A percentile compares a stretch with the other conserved stretches of the same genome.
These are phyloP conservation scores for Nyctalus aviator DNA, from an alignment of 2,797 vertebrate species.

Conservation along the genomic window DNA sequence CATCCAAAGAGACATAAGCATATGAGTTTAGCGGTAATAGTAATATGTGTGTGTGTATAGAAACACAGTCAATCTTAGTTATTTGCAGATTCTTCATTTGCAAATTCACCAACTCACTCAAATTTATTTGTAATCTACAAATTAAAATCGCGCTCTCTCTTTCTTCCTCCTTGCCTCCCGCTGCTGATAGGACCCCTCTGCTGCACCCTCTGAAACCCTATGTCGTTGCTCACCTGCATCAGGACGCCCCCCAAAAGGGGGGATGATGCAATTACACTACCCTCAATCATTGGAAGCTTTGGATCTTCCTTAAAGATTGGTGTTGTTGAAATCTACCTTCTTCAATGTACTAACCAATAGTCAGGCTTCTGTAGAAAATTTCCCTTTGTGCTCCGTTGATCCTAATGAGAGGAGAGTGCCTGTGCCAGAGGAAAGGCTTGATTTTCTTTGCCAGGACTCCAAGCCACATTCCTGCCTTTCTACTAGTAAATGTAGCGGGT, in stretches of 20 bases:
- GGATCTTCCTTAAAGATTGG: not conserved
- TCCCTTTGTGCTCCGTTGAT: not conserved
- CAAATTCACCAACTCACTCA: not conserved
- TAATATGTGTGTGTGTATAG: too few species aligned
- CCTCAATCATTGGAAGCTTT: not conserved
- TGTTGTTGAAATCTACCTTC: slow-evolving; percentile 73
- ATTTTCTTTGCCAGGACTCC: not conserved
- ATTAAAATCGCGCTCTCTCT: not conserved
- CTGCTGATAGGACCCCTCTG: not conserved
- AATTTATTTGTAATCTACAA: not conserved
- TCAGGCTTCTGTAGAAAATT: not conserved
- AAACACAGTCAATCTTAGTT: not conserved
- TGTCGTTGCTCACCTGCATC: too few species aligned
- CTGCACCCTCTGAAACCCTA: too few species aligned
- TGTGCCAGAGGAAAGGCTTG: not conserved
- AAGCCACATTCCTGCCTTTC: too few species aligned
- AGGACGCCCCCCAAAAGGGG: not conserved
- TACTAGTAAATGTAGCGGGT: slow-evolving; percentile 91
- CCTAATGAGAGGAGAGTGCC: not conserved
- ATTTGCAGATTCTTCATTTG: not conserved
- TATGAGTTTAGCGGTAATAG: not conserved
- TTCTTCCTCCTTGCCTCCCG: not conserved
- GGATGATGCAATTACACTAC: not conserved
- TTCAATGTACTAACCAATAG: not conserved
- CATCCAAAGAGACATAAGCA: not conserved